Percentiles rank a stretch among this genome's conserved stretches.
phyloP scores from a whole-genome alignment of 2,797 vertebrate genomes.

The Gila robusta region DNA sequence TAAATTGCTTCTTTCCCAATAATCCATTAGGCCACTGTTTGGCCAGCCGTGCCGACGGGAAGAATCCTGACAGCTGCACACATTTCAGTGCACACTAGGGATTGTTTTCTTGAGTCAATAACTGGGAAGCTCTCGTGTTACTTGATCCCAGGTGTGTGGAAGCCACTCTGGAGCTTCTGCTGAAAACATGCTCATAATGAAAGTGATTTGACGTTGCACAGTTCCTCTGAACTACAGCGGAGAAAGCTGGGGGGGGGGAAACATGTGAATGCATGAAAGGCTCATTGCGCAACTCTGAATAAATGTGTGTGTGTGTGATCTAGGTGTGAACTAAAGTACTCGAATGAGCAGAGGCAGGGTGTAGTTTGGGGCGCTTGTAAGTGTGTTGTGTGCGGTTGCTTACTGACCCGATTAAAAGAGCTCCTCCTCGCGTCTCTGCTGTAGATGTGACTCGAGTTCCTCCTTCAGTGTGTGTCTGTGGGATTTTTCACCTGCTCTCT shows the following conservation, averaged over 20 bases:
- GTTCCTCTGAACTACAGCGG: not conserved
- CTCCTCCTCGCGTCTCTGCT: not conserved
- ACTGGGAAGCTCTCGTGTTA: not conserved
- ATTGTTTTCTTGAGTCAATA: not conserved
- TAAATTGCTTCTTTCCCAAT: constrained; percentile 42
- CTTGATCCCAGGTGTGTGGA: not conserved
- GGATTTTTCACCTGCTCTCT: not conserved
- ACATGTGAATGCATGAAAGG: not conserved
- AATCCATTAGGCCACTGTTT: constrained; percentile 36
- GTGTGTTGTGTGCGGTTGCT: not conserved
- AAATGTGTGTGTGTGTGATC: not conserved
- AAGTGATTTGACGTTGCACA: not conserved
- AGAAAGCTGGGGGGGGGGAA: not conserved
- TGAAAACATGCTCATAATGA: not conserved
- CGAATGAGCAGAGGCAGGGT: not conserved
- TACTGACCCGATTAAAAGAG: not conserved
- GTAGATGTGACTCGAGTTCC: not conserved
- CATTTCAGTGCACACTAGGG: not conserved
- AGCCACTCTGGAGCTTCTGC: not conserved
- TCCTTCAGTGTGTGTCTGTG: not conserved
- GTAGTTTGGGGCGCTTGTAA: not conserved
- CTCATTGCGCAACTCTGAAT: not conserved
- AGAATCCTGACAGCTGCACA: not conserved
- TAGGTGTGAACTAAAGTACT: not conserved
- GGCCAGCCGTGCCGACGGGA: constrained; percentile 42